Base-by-base conservation (phyloP, 2,797 vertebrate genomes). In the Halcyon smyrnensis region DNA sequence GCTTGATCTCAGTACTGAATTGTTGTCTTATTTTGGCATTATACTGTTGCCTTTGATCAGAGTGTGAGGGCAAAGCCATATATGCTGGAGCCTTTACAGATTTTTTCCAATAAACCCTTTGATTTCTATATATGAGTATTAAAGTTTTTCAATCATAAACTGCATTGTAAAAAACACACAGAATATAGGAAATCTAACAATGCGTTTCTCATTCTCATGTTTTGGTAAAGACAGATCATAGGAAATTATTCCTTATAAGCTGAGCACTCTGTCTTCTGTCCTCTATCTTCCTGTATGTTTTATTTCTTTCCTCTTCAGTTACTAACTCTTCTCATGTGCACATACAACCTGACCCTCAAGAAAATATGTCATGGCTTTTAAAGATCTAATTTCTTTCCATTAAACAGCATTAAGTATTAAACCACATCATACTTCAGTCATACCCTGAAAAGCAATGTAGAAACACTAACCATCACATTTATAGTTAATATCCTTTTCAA, bases 21-120 rank as follows among this genome's bases (percentile, higher is more conserved):
- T 80, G 43, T 87, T 95, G 36, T 79, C 67, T 91, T 67, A 79
- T 90, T 93, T 73, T 94, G 54, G 48, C 67, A 85, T 73, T 73
- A 34, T 70, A 76, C 41, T 81, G 90, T 84, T 89, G 60, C 71
- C 78, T 95, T 96, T 93, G 91, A 93, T 95, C 78, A 89, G 77
- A 93, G 7, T 63, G 59, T 74, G 78, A 93, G 32, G 3, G 21
- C 32, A 25, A 39, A 73, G 54, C 30, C 34, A 15, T 80, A 87
- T 63, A 76, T 92, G 15, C 39, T 51, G 56, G 34, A 76, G 65
- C 15, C 69, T 50, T 90, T 77, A 23, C 37, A 75, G 10, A 0
- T 79, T 90, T 80, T 90, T 93, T 84, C 50, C 34, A 84, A 28
- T 64, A 67, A 87, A 19, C 6, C 27, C 51, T 82, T 91, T 90